These are phyloP conservation scores for Lycocorax pyrrhopterus DNA, from an alignment of 2,113 vertebrate species.

Conservation along the genomic window DNA sequence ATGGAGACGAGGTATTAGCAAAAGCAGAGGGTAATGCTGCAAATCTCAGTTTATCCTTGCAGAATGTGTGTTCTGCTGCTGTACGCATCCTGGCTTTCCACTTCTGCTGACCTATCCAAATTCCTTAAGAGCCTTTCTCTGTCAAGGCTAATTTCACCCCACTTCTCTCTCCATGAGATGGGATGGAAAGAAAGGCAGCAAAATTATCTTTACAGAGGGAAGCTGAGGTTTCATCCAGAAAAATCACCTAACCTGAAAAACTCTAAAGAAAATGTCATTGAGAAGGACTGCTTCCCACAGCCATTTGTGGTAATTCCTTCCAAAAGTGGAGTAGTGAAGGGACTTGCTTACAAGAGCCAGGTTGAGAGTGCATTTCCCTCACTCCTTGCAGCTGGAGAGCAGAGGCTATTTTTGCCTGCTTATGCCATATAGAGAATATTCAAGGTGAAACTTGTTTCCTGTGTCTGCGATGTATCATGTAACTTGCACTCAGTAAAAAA, in stretches of 20 bases:
- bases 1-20: background rate
- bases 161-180: background rate
- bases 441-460: background rate
- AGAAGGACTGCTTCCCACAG: background rate
- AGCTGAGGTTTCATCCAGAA: background rate
- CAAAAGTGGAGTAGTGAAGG: background rate
- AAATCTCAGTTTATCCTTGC: slow-evolving; percentile 21
- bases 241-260: background rate
- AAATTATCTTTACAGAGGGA: background rate
- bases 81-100: background rate
- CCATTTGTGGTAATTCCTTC: background rate
- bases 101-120: slow-evolving; percentile 1
- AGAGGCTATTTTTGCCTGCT: background rate
- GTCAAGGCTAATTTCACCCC: background rate
- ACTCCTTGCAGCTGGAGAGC: background rate
- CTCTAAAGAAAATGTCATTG: background rate
- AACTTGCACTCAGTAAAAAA: background rate
- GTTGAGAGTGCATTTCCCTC: background rate
- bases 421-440: background rate
- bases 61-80: background rate
- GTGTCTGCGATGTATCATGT: background rate
- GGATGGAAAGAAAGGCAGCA: background rate
- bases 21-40: background rate
- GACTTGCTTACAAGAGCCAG: background rate
- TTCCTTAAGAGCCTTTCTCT: slow-evolving; percentile 10